Evolutionary conservation across 2,797 vertebrate species (phyloP), one percentile per base, ranked within the genome.

Genomic region (Triplophysa yarkandensis): DNA sequence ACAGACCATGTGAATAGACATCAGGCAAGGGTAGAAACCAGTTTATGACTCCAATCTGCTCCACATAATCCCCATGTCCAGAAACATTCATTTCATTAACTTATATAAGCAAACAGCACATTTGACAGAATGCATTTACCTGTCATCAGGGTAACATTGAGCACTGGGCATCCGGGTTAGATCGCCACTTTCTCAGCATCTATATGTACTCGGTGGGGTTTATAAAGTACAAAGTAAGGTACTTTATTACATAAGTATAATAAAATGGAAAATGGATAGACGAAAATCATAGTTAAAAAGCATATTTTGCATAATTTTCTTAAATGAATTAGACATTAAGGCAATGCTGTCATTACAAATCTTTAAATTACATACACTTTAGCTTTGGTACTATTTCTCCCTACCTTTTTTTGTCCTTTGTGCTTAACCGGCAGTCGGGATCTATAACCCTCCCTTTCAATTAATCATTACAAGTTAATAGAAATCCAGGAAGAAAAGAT

Each of bases 381-480:
- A 41, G 4, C 36, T 11, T 39, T 10, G 8, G 39, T 41, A 41
- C 44, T n/a, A 46, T 46, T n/a, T 46, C 17, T 46, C 6, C 19
- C 0, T n/a, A n/a, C 17, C 17, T 19, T 46, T 46, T n/a, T 46
- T n/a, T n/a, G 2, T 2, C 16, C 7, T 7, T 46, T 5, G 55
- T 21, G 39, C 43, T 44, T 27, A 68, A 34, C 17, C 30, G 72
- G 64, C 74, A 36, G 77, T 68, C 66, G 44, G 27, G 25, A 79
- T 11, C 57, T 16, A 79, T 30, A 74, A 80, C 52, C 34, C 43
- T 60, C 57, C 54, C 74, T 71, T 81, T 80, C 46, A 78, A 58
- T 80, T 63, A 36, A 72, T 73, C 69, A 82, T 77, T 78, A 78
- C 81, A 82, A 64, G 41, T 80, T 81, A 77, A 81, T 74, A 46